Base-by-base conservation (phyloP, 2,797 vertebrate species). In the Gadopsis marmoratus region DNA sequence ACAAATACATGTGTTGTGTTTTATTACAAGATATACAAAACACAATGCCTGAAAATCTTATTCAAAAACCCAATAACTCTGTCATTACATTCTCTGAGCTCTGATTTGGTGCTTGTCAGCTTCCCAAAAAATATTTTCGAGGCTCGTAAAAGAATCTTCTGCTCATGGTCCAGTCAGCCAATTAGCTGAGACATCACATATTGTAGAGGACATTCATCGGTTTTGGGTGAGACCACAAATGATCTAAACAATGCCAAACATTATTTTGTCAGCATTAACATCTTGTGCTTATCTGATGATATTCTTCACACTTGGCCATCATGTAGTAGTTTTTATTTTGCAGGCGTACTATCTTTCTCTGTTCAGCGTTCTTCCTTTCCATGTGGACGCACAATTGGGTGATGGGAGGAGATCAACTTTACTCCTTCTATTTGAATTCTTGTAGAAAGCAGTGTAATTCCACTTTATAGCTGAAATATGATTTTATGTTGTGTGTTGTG, bases 391-490 rank as follows among this genome's bases (percentile, higher is more conserved):
- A 23, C 33, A 51, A 16, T 16, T 43, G 7, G 33, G 4, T 69
- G 12, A 59, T 71, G 31, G 33, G 43, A 13, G 29, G 14, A 31
- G 45, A 47, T 74, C 45, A 26, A 4, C 63, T 74, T 68, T 47
- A 58, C 61, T 65, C 9, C 41, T 45, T 81, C 10, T 54, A 16
- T 51, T 63, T 59, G 17, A 74, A 62, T 35, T 62, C 53, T 47
- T 54, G 23, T 35, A 35, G 14, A 69, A 71, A 79, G 6, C 21
- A 50, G 23, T 54, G 33, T 39, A n/a, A 53, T 74, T 74, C 50
- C 33, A 55, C 26, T 58, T 68, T 55, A 5, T 35, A 64, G 33
- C 47, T 82, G 5, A 58, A 76, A 71, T 48, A 54, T 10, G 71
- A n/a, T n/a, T n/a, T n/a, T n/a, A n/a, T n/a, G n/a, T n/a, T n/a